phyloP scores from a whole-genome alignment of 53 echinoderm and acorn worm genomes.

The Apostichopus leukothele region DNA sequence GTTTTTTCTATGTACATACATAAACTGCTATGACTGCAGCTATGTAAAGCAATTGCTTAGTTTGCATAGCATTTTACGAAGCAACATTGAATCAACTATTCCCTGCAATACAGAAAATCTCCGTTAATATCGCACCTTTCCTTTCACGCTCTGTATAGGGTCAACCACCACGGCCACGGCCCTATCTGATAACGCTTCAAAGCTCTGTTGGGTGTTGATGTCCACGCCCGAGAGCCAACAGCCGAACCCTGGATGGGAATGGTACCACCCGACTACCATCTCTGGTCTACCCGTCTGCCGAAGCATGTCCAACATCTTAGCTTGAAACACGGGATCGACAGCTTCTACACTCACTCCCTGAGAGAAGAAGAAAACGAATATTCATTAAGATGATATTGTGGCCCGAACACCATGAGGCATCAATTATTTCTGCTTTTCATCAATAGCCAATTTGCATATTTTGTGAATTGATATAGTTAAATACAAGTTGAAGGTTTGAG shows the following conservation, averaged over 20 bases:
- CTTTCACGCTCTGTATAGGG: constrained; percentile 98
- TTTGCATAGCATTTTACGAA: no score
- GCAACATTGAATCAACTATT: no score
- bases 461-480: no score
- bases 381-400: not conserved
- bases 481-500: no score
- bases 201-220: constrained; percentile 99
- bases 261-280: constrained; percentile 99
- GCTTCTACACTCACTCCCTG: constrained; percentile 99
- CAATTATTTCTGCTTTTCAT: no score
- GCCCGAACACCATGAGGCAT: not conserved
- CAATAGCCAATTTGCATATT: no score
- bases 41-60: no score
- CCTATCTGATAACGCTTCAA: constrained; percentile 95
- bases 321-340: constrained; percentile 97
- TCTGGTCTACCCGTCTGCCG: constrained; percentile 97
- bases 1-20: no score
- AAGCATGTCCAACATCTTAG: constrained; percentile 99
- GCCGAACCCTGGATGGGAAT: constrained; percentile 97
- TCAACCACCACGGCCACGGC: constrained; percentile 98
- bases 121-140: constrained; percentile 62
- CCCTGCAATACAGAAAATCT: not conserved
- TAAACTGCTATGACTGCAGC: no score
- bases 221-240: constrained; percentile 99
- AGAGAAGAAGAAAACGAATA: not conserved